These are phyloP conservation scores for Itoplectis maculator DNA, from an alignment of 2,888 invertebrate genomes.

Conservation along the genomic window DNA sequence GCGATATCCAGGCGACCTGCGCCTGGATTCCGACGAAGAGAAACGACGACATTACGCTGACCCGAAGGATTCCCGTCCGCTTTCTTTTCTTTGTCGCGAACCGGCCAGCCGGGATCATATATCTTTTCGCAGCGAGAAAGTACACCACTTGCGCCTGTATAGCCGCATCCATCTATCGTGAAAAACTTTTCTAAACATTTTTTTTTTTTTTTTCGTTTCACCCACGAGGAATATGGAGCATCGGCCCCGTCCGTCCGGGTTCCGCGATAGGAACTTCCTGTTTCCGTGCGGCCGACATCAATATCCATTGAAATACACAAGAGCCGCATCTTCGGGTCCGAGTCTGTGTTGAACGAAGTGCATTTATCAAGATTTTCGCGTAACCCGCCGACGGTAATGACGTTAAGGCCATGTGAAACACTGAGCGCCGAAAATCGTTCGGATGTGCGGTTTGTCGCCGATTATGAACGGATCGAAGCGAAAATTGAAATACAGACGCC, in stretches of 20 bases:
- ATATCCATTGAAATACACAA: conserved; percentile 21
- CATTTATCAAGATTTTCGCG: conserved; percentile 16
- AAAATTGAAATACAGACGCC: too few species aligned
- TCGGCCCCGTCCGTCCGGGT: conserved; percentile 9
- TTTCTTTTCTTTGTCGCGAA: conserved; percentile 55
- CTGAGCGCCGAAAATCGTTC: too few species aligned
- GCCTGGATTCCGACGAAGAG: conserved; percentile 45
- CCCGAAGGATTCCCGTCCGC: conserved; percentile 50
- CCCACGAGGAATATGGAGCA: conserved; percentile 51
- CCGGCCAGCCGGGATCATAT: conserved; percentile 45
- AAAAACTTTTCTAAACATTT: conserved; percentile 56
- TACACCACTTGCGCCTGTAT: conserved; percentile 49
- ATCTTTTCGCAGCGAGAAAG: conserved; percentile 47
- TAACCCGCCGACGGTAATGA: conserved; percentile 7
- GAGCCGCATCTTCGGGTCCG: not conserved
- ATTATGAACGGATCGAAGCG: too few species aligned
- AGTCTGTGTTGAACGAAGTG: not conserved
- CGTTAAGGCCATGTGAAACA: conserved; percentile 9
- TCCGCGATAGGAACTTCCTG: conserved; percentile 31
- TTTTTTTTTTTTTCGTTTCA: conserved; percentile 22
- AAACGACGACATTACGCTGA: conserved; percentile 58
- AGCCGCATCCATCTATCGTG: conserved; percentile 54
- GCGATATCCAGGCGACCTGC: conserved; percentile 19
- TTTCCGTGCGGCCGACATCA: conserved; percentile 28
- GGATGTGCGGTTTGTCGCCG: too few species aligned